Evolutionary conservation across 2,888 invertebrate species (phyloP).

Genomic region (Ametastegia equiseti): DNA sequence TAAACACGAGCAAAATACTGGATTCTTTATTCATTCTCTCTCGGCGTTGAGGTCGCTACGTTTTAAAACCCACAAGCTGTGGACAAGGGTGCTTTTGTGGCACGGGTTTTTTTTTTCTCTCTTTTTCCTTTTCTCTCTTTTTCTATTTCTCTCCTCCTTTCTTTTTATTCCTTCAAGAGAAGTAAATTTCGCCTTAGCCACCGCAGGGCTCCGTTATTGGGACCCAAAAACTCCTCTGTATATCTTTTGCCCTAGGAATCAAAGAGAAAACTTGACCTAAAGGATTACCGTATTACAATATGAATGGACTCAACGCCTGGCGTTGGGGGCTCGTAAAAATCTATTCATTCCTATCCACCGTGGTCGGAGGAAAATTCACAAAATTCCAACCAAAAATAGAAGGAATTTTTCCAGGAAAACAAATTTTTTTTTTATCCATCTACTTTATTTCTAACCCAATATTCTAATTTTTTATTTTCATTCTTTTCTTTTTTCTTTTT

Average conservation of each 20-base stretch:
- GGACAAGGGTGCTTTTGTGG: conserved; percentile 14
- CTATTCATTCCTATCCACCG: background rate
- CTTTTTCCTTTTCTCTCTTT: background rate
- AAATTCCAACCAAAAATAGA: background rate
- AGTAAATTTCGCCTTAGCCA: background rate
- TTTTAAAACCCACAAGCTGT: background rate
- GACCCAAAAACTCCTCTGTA: background rate
- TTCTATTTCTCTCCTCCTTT: background rate
- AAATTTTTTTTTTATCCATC: no score
- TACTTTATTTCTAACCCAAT: no score
- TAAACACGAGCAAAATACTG: background rate
- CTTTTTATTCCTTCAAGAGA: background rate
- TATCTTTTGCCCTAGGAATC: background rate
- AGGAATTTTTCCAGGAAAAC: background rate
- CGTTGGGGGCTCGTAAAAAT: background rate
- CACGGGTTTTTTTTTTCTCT: no score
- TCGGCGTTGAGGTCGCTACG: background rate
- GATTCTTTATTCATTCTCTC: background rate
- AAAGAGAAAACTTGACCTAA: background rate
- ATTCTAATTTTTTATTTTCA: no score
- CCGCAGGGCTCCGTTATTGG: background rate
- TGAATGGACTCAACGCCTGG: background rate
- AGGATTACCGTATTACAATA: conserved; percentile 1
- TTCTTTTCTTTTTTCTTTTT: no score
- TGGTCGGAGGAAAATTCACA: background rate